Conservation (phyloP, 1,140 invertebrate species). For the Agrypnia vestita region DNA sequence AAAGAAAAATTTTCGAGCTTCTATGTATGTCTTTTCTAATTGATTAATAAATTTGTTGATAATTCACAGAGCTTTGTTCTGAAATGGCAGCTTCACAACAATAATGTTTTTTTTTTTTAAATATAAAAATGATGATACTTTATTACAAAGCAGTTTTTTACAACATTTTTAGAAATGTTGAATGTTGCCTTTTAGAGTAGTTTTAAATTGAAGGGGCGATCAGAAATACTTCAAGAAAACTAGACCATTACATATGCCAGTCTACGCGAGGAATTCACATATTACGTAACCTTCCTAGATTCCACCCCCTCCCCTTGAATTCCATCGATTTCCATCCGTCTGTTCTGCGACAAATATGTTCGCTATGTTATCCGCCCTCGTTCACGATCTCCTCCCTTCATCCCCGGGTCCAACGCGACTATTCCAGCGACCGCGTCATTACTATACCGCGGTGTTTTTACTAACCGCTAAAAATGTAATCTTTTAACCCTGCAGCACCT, state of each 20-base stretch:
- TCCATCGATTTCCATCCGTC: slow-evolving; percentile 22
- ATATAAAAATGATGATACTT: no score
- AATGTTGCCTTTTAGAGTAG: no score
- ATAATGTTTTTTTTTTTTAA: background rate
- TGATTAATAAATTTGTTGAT: background rate
- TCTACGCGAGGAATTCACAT: background rate
- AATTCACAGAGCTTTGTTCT: background rate
- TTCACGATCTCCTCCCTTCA: background rate
- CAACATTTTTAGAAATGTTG: no score
- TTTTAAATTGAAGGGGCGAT: background rate
- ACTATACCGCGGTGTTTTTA: no score
- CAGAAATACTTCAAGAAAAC: background rate
- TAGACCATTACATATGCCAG: background rate
- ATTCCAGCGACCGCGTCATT: no score
- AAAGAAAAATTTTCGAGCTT: no score
- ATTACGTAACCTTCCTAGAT: slow-evolving; percentile 9
- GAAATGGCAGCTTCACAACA: background rate
- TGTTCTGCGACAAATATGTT: slow-evolving; percentile 32
- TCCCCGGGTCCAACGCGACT: background rate
- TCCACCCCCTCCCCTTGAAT: background rate
- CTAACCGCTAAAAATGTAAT: no score
- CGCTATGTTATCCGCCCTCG: slow-evolving; percentile 3
- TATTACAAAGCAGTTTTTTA: no score
- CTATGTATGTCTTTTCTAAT: no score
- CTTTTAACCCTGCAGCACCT: no score